Base-by-base conservation (phyloP, 2,888 invertebrate genomes). In the Diadegma fenestrale region DNA sequence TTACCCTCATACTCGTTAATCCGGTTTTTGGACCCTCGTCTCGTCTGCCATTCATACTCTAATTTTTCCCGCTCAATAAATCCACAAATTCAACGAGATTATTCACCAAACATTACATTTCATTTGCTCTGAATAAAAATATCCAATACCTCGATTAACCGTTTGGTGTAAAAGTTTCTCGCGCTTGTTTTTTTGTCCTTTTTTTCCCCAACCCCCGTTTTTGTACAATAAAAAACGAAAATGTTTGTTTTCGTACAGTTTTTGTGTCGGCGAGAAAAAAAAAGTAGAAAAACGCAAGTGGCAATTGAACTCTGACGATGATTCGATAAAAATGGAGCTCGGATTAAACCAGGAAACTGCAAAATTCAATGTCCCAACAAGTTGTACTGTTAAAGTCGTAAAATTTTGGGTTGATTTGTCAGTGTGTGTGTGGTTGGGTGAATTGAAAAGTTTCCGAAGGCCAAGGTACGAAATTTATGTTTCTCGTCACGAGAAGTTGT, bases 401-500 rank as follows among this genome's bases (percentile, higher is more conserved):
- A 73, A 58, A 45, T 68, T 73, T 73, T n/a, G 51, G 51, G 30
- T 48, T 30, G 17, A 14, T 7, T 45, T 45, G 26, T 45, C 17
- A 26, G 66, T 41, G 41, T 41, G 68, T 45, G 48, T 69, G 77
- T 64, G 69, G 33, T 64, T 61, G 68, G 45, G 51, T 43, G 37
- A 22, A 26, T 61, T 41, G 8, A 43, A 26, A 58, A 37, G 19
- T 68, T 37, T 83, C 64, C 66, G 61, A 58, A 51, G 22, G n/a
- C 58, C 51, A 75, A 75, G 75, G 75, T 73, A 79, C 79, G 69
- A 83, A 83, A 79, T 83, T 83, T 79, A 83, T 83, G 83, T 75
- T 78, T 43, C 83, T 75, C 83, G 83, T 83, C 83, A 83, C 83
- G 83, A 79, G 73, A 75, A 79, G 79, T 75, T 79, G 79, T 83